Base-by-base conservation (phyloP, 2,888 invertebrate genomes). In the Noctua comes region DNA sequence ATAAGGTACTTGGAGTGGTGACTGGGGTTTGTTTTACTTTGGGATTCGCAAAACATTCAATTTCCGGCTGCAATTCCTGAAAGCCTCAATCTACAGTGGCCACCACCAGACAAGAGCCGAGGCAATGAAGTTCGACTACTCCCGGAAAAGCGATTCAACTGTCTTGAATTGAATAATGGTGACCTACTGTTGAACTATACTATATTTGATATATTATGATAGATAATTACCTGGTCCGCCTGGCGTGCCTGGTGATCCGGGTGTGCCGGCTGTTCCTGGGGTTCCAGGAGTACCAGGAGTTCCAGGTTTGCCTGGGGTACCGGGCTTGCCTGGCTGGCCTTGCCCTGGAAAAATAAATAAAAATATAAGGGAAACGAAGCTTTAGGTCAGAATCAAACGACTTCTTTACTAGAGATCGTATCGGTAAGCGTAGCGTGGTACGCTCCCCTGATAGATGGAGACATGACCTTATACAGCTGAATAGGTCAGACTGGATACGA, bases 181-280 rank as follows among this genome's bases (percentile, higher is more conserved):
- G 7, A 43, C 1, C 18, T 40, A 40, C 10, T 36, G 11, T 54
- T 31, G 13, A 40, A 62, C 24, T 27, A 16, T 51, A 18, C 6
- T 43, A 16, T n/a, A 11, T 27, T 27, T 59, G 46, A 40, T 46
- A 31, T 51, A 24, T 40, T 27, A 59, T 64, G 18, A 43, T 66
- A 8, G 10, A 18, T 77, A 4, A 64, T 57, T 85, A 89, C 88
- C 88, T 88, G 88, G 93, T 72, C 88, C 88, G 24, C 93, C 93
- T 59, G 91, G 91, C 10, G 86, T 73, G 48, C 91, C 92, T 79
- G 92, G 93, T 18, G 82, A 73, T 40, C 94, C 95, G 65, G 94
- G 91, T 3, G 79, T 80, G 65, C 93, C 94, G 21, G 93, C 92
- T 4, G 88, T 87, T 8, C 91, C 90, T 24, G 88, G 93, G 77